Base-by-base conservation (phyloP, 2,113 vertebrate genomes). In the Malurus cyaneus region DNA sequence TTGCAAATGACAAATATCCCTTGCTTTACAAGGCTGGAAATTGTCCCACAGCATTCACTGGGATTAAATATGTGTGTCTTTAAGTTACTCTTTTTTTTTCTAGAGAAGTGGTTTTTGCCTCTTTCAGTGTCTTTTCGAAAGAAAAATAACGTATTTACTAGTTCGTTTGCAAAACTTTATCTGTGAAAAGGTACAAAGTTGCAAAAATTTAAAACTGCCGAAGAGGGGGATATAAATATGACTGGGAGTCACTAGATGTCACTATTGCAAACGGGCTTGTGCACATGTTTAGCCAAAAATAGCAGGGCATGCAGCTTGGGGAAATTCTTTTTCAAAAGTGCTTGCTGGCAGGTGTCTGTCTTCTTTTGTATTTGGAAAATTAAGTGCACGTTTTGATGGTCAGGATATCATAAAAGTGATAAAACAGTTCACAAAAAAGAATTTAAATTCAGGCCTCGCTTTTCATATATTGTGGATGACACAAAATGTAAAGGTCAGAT, bases 191-290 rank as follows among this genome's bases (percentile, higher is more conserved):
- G 41, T 41, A 39, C 17, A 56, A 65, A 1, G 8, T 19, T 76
- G 36, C 28, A 56, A 36, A 47, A 79, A 49, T 7, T 29, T 25
- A 46, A 78, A 32, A 23, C 46, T 52, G 23, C 7, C 31, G n/a
- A 62, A 69, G 11, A 18, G 12, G 23, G 19, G 69, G 88, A 19
- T 36, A 49, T n/a, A 85, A 69, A 62, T 69, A 23, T 23, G 65
- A 29, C 6, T 3, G 7, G 36, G 41, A 0, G 14, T 93, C 93
- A 90, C 92, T 92, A 96, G 93, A 88, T 90, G 94, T 96, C 92
- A 94, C 59, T 73, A 44, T 80, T 88, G 88, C 62, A 93, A 95
- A 80, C 5, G 2, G 34, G 73, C 91, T 91, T 25, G 44, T 32
- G 62, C 41, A 78, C 14, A 67, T 44, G 8, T 42, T 54, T 41